Conservation (phyloP, 2,888 invertebrate genomes). For the Nysson spinosus region DNA sequence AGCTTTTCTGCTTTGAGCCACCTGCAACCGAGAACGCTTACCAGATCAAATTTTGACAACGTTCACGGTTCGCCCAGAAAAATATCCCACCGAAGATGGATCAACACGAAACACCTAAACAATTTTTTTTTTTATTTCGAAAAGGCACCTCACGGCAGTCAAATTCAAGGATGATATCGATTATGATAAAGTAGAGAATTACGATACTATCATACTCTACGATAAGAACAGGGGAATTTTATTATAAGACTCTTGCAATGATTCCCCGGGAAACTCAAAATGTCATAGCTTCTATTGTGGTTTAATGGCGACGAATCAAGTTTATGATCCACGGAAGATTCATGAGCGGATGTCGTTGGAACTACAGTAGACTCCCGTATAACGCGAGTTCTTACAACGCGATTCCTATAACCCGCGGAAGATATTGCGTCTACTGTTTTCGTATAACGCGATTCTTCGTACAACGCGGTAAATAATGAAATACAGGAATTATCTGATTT, state of each 20-base stretch:
- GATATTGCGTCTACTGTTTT: neutral
- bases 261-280: constrained; percentile 27
- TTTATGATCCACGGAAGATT: constrained; percentile 37
- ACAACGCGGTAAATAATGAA: no score
- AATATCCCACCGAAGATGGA: neutral
- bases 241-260: constrained; percentile 3
- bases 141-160: neutral
- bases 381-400: no score
- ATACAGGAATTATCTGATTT: no score
- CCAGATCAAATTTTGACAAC: constrained; percentile 8
- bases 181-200: no score
- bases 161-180: no score
- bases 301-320: constrained; percentile 45
- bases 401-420: no score
- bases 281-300: constrained; percentile 29
- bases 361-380: neutral
- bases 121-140: neutral
- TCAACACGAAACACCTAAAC: no score
- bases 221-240: constrained; percentile 24
- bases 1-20: constrained; percentile 42
- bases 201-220: no score
- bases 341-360: constrained; percentile 17
- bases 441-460: no score
- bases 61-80: neutral
- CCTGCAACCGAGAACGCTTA: constrained; percentile 11